These are phyloP conservation scores for Sander vitreus DNA, from an alignment of 2,113 vertebrate species.

Conservation along the genomic window DNA sequence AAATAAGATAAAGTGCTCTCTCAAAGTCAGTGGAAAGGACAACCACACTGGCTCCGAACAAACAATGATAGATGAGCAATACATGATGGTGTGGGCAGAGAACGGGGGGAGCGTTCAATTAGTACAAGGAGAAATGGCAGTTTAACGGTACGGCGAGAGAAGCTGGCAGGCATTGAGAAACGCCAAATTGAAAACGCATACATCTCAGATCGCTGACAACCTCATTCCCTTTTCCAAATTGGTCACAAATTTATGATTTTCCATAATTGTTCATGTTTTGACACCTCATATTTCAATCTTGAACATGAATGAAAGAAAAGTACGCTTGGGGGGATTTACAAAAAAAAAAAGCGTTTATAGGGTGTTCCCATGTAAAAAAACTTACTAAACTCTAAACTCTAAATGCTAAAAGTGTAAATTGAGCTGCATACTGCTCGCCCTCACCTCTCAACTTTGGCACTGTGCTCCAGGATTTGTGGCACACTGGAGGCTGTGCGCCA, in stretches of 20 bases:
- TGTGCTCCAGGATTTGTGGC: conserved; percentile 60
- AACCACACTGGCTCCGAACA: conserved; percentile 68
- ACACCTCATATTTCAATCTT: conserved; percentile 80
- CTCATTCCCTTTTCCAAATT: conserved; percentile 78
- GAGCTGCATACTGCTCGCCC: conserved; percentile 16
- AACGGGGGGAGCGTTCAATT: conserved; percentile 77
- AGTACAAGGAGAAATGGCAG: conserved; percentile 80
- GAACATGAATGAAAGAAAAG: conserved; percentile 56
- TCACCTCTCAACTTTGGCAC: conserved; percentile 66
- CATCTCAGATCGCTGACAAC: conserved; percentile 76
- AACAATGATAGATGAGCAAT: conserved; percentile 83
- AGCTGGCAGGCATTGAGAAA: conserved; percentile 73
- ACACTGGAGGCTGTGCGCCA: conserved; percentile 55
- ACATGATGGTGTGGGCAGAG: conserved; percentile 69
- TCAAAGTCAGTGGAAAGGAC: conserved; percentile 85
- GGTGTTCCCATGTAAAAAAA: conserved; percentile 40
- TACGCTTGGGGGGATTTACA: conserved; percentile 5
- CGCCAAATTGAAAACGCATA: conserved; percentile 80
- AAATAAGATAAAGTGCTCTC: conserved; percentile 85
- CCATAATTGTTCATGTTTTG: conserved; percentile 79
- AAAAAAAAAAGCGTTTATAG: conserved; percentile 31
- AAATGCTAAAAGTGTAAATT: conserved; percentile 66
- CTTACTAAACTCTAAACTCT: too few species aligned
- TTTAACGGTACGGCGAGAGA: conserved; percentile 70
- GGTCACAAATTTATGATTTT: conserved; percentile 83